phyloP scores from a whole-genome alignment of 2,113 vertebrate species.

The Dasyornis broadbenti region DNA sequence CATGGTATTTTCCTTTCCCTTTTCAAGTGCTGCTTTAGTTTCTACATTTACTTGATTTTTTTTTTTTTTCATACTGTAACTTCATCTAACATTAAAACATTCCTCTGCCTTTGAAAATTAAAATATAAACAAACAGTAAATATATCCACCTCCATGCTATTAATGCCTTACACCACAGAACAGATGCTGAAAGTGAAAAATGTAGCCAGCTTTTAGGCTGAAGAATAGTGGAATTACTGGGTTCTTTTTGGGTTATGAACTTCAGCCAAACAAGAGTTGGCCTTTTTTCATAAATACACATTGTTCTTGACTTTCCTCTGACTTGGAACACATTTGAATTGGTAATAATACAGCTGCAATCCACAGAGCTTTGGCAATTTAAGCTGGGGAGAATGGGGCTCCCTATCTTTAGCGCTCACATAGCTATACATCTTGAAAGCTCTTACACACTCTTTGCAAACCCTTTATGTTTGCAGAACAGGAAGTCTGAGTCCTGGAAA shows the following conservation, averaged over 20 bases:
- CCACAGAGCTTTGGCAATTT: conserved; percentile 26
- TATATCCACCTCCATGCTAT: conserved; percentile 1
- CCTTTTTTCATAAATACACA: conserved; percentile 50
- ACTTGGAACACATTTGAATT: conserved; percentile 44
- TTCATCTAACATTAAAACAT: conserved; percentile 50
- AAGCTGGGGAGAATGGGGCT: neutral
- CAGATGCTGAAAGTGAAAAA: conserved; percentile 18
- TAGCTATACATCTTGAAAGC: conserved; percentile 22
- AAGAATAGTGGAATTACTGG: conserved; percentile 14
- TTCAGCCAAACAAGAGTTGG: conserved; percentile 48
- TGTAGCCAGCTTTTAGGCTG: neutral
- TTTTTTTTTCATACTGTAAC: conserved; percentile 3
- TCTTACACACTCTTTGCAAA: neutral
- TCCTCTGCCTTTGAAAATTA: conserved; percentile 36
- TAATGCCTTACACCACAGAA: conserved; percentile 11
- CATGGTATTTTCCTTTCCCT: neutral
- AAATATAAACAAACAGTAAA: conserved; percentile 41
- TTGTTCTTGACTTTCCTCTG: conserved; percentile 48
- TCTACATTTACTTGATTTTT: neutral
- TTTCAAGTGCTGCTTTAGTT: neutral
- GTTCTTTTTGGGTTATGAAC: conserved; percentile 44
- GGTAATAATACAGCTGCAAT: conserved; percentile 50
- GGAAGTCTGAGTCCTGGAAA: conserved; percentile 43
- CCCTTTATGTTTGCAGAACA: neutral
- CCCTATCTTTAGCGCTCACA: conserved; percentile 18